Conservation (phyloP, 2,888 invertebrate genomes). For the Empis stercorea region DNA sequence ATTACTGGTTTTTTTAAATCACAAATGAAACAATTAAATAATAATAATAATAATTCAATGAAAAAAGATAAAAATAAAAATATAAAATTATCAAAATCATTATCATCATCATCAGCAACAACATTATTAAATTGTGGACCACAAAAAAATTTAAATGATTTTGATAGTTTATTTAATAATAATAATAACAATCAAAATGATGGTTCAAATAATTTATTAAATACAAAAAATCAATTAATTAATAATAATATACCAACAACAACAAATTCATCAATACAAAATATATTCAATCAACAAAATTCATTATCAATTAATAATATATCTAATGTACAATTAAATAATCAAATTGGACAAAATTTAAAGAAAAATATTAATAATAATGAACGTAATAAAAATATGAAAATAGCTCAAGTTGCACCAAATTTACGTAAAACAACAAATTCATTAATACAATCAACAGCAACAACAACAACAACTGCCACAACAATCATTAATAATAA, state of each 20-base stretch:
- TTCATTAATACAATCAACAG: constrained; percentile 5
- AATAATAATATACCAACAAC: constrained; percentile 16
- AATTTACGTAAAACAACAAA: constrained; percentile 32
- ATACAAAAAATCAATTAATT: background rate
- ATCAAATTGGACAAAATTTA: constrained; percentile 23
- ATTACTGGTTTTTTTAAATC: constrained; percentile 77
- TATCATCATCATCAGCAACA: constrained; percentile 9
- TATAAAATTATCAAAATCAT: constrained; percentile 1
- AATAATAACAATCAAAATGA: constrained; percentile 27
- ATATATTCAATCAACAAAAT: constrained; percentile 1
- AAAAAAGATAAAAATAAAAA: constrained; percentile 33
- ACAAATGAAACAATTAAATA: constrained; percentile 60
- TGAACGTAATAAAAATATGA: constrained; percentile 34
- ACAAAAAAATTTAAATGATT: background rate
- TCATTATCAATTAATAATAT: background rate
- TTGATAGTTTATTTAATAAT: constrained; percentile 31
- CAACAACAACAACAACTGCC: background rate
- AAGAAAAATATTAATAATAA: constrained; percentile 36
- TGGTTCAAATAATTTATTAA: constrained; percentile 21
- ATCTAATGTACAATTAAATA: constrained; percentile 3
- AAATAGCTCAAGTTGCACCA: constrained; percentile 36
- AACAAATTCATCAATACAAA: background rate
- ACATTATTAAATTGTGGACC: constrained; percentile 2
- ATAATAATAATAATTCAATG: constrained; percentile 22
- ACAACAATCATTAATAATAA: background rate